These are phyloP conservation scores for Synergus itoensis DNA, from an alignment of 2,888 invertebrate genomes.

Conservation along the genomic window DNA sequence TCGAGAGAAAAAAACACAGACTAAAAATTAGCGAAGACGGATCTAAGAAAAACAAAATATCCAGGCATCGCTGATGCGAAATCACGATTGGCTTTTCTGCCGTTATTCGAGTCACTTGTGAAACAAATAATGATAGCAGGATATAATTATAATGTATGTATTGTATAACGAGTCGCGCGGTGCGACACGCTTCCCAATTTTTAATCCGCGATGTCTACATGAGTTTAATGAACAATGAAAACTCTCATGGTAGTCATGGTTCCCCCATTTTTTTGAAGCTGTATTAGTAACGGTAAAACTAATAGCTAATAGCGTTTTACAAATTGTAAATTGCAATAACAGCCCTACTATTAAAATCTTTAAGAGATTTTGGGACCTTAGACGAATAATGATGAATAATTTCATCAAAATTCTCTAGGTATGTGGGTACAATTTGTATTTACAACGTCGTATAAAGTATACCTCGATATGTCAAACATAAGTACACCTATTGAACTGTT, in stretches of 20 bases:
- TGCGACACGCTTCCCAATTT: slow-evolving; percentile 10
- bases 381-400: slow-evolving; percentile 16
- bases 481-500: slow-evolving; percentile 69
- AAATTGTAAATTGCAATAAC: slow-evolving; percentile 58
- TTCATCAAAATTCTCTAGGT: slow-evolving; percentile 32
- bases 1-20: slow-evolving; percentile 20
- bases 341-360: slow-evolving; percentile 62
- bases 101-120: slow-evolving; percentile 36
- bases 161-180: neutral
- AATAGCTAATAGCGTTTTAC: slow-evolving; percentile 60
- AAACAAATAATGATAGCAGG: slow-evolving; percentile 40
- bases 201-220: slow-evolving; percentile 51
- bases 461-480: slow-evolving; percentile 67
- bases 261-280: slow-evolving; percentile 63
- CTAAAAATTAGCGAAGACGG: slow-evolving; percentile 31
- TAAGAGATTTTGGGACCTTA: slow-evolving; percentile 33
- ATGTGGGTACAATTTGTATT: slow-evolving; percentile 50
- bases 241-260: slow-evolving; percentile 67
- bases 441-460: slow-evolving; percentile 61
- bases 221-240: slow-evolving; percentile 47
- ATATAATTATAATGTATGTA: slow-evolving; percentile 25
- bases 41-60: slow-evolving; percentile 40
- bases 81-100: slow-evolving; percentile 37
- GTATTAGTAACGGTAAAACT: slow-evolving; percentile 57
- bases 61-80: slow-evolving; percentile 31